phyloP scores from a whole-genome alignment of 2,888 invertebrate genomes.

The Drosophila neoperkinsi region DNA sequence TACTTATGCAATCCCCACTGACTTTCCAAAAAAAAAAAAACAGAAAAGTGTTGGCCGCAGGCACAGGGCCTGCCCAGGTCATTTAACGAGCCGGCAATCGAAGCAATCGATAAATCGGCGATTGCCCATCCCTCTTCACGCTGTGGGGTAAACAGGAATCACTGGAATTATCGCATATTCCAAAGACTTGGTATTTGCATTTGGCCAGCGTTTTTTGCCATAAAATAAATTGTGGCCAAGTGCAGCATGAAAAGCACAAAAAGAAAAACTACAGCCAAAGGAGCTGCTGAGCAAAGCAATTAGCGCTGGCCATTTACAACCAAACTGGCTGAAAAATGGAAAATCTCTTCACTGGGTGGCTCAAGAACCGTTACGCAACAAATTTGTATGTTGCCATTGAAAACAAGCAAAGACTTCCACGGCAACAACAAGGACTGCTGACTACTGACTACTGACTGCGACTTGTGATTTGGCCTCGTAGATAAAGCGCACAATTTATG shows the following conservation, averaged over 20 bases:
- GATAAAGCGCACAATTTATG: constrained; percentile 65
- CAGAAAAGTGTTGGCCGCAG: constrained; percentile 49
- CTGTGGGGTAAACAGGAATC: constrained; percentile 11
- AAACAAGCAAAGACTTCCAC: neutral
- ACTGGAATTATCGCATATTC: constrained; percentile 58
- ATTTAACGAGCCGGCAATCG: constrained; percentile 22
- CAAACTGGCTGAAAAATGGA: constrained; percentile 35
- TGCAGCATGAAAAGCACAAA: constrained; percentile 16
- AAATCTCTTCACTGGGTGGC: constrained; percentile 52
- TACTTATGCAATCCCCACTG: constrained; percentile 56
- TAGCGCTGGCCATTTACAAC: constrained; percentile 54
- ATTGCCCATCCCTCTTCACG: constrained; percentile 46
- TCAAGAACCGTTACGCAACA: constrained; percentile 62
- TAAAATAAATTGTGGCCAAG: constrained; percentile 51
- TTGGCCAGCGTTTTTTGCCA: constrained; percentile 40
- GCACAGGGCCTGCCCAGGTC: constrained; percentile 55
- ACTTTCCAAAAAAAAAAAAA: constrained; percentile 38
- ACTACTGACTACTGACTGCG: neutral
- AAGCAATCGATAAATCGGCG: constrained; percentile 37
- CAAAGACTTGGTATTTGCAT: constrained; percentile 59
- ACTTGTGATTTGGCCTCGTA: constrained; percentile 48
- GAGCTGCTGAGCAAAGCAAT: constrained; percentile 46
- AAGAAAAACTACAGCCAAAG: constrained; percentile 13
- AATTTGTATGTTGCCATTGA: constrained; percentile 1
- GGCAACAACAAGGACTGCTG: neutral